Percentiles rank a stretch among this genome's conserved stretches.
These are phyloP conservation scores for Erpornis zantholeuca DNA, from an alignment of 2,113 vertebrate species.

Conservation along the genomic window DNA sequence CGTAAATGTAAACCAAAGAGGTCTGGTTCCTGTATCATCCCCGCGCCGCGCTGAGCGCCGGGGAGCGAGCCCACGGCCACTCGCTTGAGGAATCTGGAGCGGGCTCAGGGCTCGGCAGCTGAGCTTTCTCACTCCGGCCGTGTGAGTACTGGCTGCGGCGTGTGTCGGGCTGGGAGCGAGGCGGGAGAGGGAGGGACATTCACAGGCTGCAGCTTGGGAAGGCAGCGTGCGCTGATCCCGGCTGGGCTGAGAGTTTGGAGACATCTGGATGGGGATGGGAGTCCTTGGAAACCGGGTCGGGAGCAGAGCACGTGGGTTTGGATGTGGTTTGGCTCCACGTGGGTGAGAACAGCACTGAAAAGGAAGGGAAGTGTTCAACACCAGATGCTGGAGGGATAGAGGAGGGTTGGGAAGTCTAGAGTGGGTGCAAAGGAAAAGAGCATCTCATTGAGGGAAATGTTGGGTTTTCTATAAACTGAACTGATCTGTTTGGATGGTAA, in stretches of 20 bases:
- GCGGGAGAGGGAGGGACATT: not conserved
- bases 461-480: not conserved
- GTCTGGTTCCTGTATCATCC: slow-evolving; percentile 55
- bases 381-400: not conserved
- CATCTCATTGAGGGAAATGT: fast-evolving
- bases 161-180: not conserved
- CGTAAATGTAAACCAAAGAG: slow-evolving; percentile 66
- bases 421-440: not conserved
- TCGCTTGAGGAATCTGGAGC: not conserved
- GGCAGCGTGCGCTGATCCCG: not conserved
- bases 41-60: not conserved
- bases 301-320: not conserved
- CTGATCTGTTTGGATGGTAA: not conserved
- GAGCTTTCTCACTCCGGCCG: not conserved
- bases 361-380: not conserved
- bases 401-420: not conserved
- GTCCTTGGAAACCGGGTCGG: fast-evolving
- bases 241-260: not conserved
- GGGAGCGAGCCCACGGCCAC: not conserved
- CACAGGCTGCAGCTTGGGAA: not conserved
- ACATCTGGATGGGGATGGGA: not conserved
- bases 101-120: not conserved
- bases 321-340: not conserved
- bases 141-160: not conserved
- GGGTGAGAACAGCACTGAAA: not conserved